phyloP scores from a whole-genome alignment of 2,113 vertebrate species.

The Actinemys pallida region DNA sequence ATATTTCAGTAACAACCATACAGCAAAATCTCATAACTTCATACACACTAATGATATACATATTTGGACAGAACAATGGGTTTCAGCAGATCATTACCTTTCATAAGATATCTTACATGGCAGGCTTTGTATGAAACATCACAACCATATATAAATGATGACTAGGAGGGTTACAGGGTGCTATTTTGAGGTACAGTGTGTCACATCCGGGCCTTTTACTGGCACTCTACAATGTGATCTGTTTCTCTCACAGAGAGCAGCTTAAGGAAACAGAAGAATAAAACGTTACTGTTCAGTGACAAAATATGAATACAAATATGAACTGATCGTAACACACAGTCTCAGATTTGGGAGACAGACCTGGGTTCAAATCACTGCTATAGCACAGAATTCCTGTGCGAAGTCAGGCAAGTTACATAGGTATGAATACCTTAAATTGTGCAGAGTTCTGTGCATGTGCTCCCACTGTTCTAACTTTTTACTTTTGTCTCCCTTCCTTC shows the following conservation, averaged over 20 bases:
- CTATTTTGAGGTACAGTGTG: too few species aligned
- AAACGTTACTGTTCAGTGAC: neutral
- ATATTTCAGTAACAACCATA: too few species aligned
- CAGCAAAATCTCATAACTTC: too few species aligned
- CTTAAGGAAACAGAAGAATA: neutral
- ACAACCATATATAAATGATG: too few species aligned
- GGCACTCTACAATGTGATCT: rapidly evolving
- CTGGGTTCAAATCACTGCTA: neutral
- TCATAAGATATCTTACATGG: too few species aligned
- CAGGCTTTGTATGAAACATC: too few species aligned
- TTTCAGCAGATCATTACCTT: too few species aligned
- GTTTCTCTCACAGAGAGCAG: neutral
- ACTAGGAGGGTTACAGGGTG: too few species aligned
- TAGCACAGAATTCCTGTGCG: neutral
- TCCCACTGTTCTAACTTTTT: neutral
- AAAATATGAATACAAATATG: neutral
- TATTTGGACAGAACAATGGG: too few species aligned
- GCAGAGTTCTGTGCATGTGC: neutral
- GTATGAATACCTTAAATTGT: neutral
- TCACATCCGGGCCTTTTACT: neutral
- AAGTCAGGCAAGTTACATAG: neutral
- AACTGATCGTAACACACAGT: neutral
- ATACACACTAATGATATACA: too few species aligned
- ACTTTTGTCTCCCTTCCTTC: neutral
- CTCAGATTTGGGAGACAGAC: neutral